Percentiles rank a stretch among this genome's conserved stretches.
Evolutionary conservation across 2,797 vertebrate species (phyloP).

Genomic region (Labroides dimidiatus): DNA sequence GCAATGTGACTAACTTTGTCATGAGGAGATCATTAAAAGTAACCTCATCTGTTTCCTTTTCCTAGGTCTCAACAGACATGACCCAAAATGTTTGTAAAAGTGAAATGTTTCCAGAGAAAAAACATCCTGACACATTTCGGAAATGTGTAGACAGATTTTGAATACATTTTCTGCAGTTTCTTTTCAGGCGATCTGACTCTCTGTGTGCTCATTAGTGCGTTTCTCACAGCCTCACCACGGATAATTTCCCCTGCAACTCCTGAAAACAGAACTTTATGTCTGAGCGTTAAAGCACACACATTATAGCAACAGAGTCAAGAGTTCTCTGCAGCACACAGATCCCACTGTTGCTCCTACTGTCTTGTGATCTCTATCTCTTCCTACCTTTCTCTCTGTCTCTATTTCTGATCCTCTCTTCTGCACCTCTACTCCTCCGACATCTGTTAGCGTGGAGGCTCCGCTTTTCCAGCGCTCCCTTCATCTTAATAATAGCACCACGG

Average conservation of each 20-base stretch:
- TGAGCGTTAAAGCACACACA: conserved; percentile 33
- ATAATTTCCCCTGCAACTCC: conserved; percentile 40
- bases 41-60: not conserved
- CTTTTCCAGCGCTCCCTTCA: conserved; percentile 51
- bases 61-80: not conserved
- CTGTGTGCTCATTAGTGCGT: conserved; percentile 52
- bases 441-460: conserved; percentile 41
- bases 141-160: conserved; percentile 22
- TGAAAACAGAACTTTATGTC: conserved; percentile 36
- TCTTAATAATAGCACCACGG: conserved; percentile 69
- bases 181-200: conserved; percentile 36
- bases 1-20: no score
- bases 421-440: conserved; percentile 54
- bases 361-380: conserved; percentile 31
- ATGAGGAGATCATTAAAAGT: not conserved
- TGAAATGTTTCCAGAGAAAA: conserved; percentile 10
- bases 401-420: conserved; percentile 44
- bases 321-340: conserved; percentile 14
- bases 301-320: conserved; percentile 19
- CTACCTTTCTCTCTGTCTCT: conserved; percentile 16
- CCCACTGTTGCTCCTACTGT: conserved; percentile 29
- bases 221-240: conserved; percentile 28
- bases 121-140: conserved; percentile 22
- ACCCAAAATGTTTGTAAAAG: conserved; percentile 22
- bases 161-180: conserved; percentile 28